phyloP scores from a whole-genome alignment of 2,888 invertebrate species.

The Caenorhabditis sp. region DNA sequence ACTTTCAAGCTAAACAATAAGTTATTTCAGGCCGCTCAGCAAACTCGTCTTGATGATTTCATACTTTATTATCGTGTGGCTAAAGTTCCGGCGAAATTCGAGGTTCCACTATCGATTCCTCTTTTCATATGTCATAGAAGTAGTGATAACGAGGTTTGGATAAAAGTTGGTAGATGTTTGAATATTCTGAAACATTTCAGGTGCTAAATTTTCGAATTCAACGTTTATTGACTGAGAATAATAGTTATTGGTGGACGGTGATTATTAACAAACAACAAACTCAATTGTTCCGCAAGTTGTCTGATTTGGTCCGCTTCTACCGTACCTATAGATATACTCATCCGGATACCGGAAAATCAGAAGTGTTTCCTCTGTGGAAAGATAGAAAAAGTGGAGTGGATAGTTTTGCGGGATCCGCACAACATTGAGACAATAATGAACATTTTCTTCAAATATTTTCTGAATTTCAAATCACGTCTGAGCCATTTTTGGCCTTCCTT shows the following conservation, averaged over 20 bases:
- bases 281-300: conserved; percentile 26
- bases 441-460: too few species aligned
- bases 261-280: conserved; percentile 33
- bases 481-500: too few species aligned
- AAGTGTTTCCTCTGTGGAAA: conserved; percentile 31
- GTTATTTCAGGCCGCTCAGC: conserved; percentile 14
- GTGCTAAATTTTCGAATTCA: conserved; percentile 28
- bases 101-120: conserved; percentile 11
- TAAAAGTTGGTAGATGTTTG: not conserved
- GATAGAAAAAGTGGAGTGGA: not conserved
- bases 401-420: not conserved
- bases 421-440: conserved; percentile 6
- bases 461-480: too few species aligned
- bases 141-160: conserved; percentile 18
- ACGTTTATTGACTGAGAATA: conserved; percentile 31
- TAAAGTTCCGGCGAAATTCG: conserved; percentile 10
- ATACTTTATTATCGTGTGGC: conserved; percentile 33
- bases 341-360: conserved; percentile 21
- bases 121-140: conserved; percentile 35
- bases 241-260: conserved; percentile 38
- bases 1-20: too few species aligned
- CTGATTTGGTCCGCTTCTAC: conserved; percentile 33
- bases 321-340: conserved; percentile 32
- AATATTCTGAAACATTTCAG: conserved; percentile 12
- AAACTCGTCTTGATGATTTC: conserved; percentile 23